A percentile compares a stretch with the other conserved stretches of the same genome.
phyloP scores from a whole-genome alignment of 2,888 invertebrate genomes.

The Desoria tigrina region DNA sequence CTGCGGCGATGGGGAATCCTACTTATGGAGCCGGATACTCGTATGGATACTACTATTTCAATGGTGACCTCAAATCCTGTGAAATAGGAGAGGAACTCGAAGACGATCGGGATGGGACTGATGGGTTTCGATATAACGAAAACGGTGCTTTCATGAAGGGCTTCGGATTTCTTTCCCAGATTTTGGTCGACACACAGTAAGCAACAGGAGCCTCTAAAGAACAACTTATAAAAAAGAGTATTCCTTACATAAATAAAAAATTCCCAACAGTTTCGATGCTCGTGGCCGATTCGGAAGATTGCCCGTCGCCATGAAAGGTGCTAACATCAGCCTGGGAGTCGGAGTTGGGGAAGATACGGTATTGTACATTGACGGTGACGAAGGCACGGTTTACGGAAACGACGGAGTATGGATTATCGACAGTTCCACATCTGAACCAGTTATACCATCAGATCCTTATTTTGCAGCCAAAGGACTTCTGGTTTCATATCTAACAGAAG shows the following conservation, averaged over 20 bases:
- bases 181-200: slow-evolving; percentile 36
- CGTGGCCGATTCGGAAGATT: slow-evolving; percentile 33
- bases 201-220: too few relatives aligned
- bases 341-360: slow-evolving; percentile 39
- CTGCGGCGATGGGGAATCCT: slow-evolving; percentile 21
- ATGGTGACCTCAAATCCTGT: slow-evolving; percentile 34
- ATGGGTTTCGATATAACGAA: slow-evolving; percentile 23
- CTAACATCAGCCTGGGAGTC: slow-evolving; percentile 18
- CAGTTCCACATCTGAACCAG: slow-evolving; percentile 21
- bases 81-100: slow-evolving; percentile 27
- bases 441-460: slow-evolving; percentile 9
- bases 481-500: slow-evolving; percentile 23
- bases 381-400: slow-evolving; percentile 22
- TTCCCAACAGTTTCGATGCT: slow-evolving; percentile 36
- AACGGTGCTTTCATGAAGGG: slow-evolving; percentile 37
- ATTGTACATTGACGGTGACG: slow-evolving; percentile 22
- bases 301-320: slow-evolving; percentile 23
- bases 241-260: slow-evolving; percentile 1
- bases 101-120: slow-evolving; percentile 33
- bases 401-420: slow-evolving; percentile 34
- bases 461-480: slow-evolving; percentile 15
- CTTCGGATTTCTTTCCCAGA: slow-evolving; percentile 31
- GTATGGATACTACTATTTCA: slow-evolving; percentile 38
- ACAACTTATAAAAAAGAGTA: not conserved
- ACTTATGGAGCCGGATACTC: slow-evolving; percentile 35